phyloP scores from a whole-genome alignment of 1,140 invertebrate species.

The Popillia japonica region DNA sequence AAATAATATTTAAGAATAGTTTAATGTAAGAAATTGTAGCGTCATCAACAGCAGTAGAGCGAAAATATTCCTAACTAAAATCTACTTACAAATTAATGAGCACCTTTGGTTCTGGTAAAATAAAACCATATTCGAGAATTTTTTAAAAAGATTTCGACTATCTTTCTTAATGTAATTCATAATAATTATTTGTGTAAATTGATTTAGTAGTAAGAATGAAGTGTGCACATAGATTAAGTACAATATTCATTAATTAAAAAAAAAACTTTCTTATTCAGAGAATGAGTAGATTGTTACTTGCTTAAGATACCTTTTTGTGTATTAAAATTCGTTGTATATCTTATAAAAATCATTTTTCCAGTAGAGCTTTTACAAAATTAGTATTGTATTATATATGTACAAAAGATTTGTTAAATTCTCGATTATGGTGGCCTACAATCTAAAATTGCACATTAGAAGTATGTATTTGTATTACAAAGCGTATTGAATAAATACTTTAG shows the following conservation, averaged over 20 bases:
- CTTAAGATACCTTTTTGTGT: constrained; percentile 8
- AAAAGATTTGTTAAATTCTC: constrained; percentile 38
- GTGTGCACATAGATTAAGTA: neutral
- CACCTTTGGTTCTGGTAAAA: constrained; percentile 52
- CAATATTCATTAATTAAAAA: neutral
- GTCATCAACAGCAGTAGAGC: neutral
- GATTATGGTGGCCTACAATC: constrained; percentile 46
- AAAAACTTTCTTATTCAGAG: neutral
- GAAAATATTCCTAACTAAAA: constrained; percentile 43
- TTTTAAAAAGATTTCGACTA: neutral
- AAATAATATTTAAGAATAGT: constrained; percentile 15
- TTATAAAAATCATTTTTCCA: constrained; percentile 8
- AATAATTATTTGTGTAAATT: too few species aligned
- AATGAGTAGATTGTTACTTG: constrained; percentile 1
- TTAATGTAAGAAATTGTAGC: constrained; percentile 17
- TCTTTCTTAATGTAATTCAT: too few species aligned
- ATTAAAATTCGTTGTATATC: constrained; percentile 39
- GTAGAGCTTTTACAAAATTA: neutral
- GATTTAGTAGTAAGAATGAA: neutral
- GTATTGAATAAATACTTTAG: constrained; percentile 41
- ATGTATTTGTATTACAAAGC: constrained; percentile 45
- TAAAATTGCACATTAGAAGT: constrained; percentile 48
- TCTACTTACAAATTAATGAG: constrained; percentile 51
- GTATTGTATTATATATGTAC: neutral
- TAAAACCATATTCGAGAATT: constrained; percentile 33